Evolutionary conservation across 1,140 invertebrate genomes (phyloP).

Genomic region (Leptinotarsa undecemlineata): DNA sequence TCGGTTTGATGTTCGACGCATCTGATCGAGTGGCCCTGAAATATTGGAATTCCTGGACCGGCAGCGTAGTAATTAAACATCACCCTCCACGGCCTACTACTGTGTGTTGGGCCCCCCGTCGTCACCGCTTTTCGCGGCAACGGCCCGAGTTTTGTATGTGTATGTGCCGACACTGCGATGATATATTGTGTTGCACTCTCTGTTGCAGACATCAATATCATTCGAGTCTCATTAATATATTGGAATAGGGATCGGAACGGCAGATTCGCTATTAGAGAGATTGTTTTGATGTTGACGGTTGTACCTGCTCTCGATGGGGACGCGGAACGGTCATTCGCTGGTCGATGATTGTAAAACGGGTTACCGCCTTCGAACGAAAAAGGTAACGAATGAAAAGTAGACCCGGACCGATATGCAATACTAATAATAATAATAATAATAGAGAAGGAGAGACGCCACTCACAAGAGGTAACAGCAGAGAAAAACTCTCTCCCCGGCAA

Average conservation of each 20-base stretch:
- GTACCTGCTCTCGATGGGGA: not conserved
- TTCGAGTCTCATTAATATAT: conserved; percentile 18
- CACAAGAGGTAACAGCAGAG: too few relatives aligned
- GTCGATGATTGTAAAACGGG: too few relatives aligned
- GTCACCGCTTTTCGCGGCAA: conserved; percentile 21
- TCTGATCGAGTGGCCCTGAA: conserved; percentile 23
- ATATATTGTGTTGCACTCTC: conserved; percentile 14
- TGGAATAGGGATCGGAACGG: not conserved
- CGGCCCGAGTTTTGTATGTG: not conserved
- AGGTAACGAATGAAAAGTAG: too few relatives aligned
- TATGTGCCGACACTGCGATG: conserved; percentile 4
- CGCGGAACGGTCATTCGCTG: too few relatives aligned
- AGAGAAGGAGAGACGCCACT: too few relatives aligned
- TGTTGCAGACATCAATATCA: conserved; percentile 16
- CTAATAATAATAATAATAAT: too few relatives aligned
- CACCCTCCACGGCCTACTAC: conserved; percentile 46
- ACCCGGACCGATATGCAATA: too few relatives aligned
- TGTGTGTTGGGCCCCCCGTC: conserved; percentile 34
- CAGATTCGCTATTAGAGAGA: conserved; percentile 17
- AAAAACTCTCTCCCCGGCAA: too few relatives aligned
- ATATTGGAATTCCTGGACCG: conserved; percentile 49
- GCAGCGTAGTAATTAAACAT: conserved; percentile 47
- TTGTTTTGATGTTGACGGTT: conserved; percentile 10
- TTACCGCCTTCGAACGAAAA: too few relatives aligned
- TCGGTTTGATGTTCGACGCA: conserved; percentile 18